Percentiles rank a stretch among this genome's conserved stretches.
These are phyloP conservation scores for Heliconius melpomene DNA, from an alignment of 1,140 invertebrate genomes.

Conservation along the genomic window DNA sequence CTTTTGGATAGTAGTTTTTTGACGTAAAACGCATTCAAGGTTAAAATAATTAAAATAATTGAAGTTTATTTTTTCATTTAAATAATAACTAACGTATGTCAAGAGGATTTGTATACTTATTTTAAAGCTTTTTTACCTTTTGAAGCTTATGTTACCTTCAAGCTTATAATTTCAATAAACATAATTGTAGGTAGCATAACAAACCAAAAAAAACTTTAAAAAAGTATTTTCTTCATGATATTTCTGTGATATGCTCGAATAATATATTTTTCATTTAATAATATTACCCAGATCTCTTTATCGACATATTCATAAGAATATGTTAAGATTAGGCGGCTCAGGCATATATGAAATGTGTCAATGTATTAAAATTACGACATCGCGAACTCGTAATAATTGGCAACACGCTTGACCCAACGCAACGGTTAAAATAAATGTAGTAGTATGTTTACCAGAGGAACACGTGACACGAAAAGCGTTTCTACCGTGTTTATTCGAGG, in stretches of 20 bases:
- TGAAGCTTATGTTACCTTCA: background rate
- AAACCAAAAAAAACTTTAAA: too few relatives aligned
- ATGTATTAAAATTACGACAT: background rate
- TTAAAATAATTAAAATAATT: background rate
- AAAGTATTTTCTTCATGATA: too few relatives aligned
- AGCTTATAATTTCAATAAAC: too few relatives aligned
- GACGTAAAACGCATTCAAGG: background rate
- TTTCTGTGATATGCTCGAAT: too few relatives aligned
- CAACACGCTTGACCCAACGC: background rate
- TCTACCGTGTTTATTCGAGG: background rate
- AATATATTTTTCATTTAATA: too few relatives aligned
- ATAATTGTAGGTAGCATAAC: too few relatives aligned
- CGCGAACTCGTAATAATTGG: background rate
- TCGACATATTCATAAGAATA: too few relatives aligned
- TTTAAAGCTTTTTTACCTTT: background rate
- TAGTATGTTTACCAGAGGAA: background rate
- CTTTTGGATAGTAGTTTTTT: background rate
- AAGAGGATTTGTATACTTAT: too few relatives aligned
- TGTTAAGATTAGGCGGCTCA: too few relatives aligned
- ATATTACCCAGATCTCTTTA: too few relatives aligned
- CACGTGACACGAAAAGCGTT: background rate
- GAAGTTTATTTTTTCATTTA: too few relatives aligned
- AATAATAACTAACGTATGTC: too few relatives aligned
- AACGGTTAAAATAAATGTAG: background rate
- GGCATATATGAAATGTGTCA: background rate